Base-by-base conservation (phyloP, 2,888 invertebrate species). In the Orthosia cruda region DNA sequence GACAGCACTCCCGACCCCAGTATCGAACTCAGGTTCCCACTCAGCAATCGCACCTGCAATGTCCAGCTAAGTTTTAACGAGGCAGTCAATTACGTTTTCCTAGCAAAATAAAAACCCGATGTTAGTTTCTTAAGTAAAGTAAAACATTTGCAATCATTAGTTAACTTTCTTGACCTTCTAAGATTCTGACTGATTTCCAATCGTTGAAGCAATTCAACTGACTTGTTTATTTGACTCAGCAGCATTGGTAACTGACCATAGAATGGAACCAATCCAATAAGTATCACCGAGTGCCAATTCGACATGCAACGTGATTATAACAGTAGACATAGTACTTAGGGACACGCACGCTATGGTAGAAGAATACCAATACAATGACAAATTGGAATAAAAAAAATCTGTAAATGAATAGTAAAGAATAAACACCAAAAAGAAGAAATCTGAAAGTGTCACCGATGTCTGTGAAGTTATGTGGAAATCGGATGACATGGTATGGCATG, bases 141-240 rank as follows among this genome's bases (percentile, higher is more conserved):
- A 13, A 74, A 55, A 52, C 58, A 40, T 40, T 47, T 15, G 7
- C 23, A 15, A 52, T 13, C 23, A 9, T 77, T 67, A 20, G 1
- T 0, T 7, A 40, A 40, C 15, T 50, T 32, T 23, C n/a, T 50
- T 62, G 45, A 76, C 80, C 73, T 58, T 58, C 20, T 2, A 0
- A 20, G 13, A n/a, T 20, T 32, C 18, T 20, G 15, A 50, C 26
- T n/a, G 47, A 80, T 77, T 76, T 76, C 61, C 23, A 80, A 80
- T 58, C 26, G 16, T 57, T 40, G 58, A 32, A 32, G 47, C 47
- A 68, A 45, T 50, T 52, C 50, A 49, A 49, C 2, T 47, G 5
- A 20, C 40, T 72, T 62, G 50, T 62, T 79, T 72, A 57, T 72
- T 79, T 79, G 11, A 3, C n/a, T 59, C 32, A 15, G 23, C 16